Conservation (phyloP, 2,797 vertebrate species). For the Tenualosa ilisha region DNA sequence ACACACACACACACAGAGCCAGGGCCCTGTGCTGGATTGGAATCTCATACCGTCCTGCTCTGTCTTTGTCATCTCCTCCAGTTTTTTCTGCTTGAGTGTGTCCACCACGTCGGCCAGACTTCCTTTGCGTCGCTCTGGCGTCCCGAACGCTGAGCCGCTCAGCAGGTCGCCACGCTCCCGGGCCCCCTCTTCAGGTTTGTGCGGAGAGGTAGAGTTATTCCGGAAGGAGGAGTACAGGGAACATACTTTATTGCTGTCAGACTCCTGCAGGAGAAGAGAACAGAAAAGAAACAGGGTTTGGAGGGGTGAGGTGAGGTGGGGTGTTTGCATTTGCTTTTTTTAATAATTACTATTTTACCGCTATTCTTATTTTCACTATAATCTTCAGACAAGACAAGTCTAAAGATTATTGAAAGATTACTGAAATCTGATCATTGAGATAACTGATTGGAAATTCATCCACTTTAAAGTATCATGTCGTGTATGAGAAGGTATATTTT, state of each 20-base stretch:
- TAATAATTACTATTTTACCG: no score
- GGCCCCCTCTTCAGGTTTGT: conserved; percentile 97
- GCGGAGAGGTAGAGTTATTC: conserved; percentile 99
- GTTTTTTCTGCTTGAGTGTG: conserved; percentile 98
- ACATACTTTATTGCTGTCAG: conserved; percentile 99
- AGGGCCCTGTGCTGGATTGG: not conserved
- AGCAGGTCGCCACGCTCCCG: conserved; percentile 94
- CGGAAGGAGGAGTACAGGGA: conserved; percentile 99
- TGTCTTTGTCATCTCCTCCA: conserved; percentile 99
- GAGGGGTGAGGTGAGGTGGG: conserved; percentile 25
- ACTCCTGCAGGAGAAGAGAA: conserved; percentile 87
- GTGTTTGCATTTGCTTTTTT: conserved; percentile 57
- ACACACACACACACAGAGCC: conserved; percentile 37
- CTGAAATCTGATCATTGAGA: not conserved
- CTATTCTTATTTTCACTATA: no score
- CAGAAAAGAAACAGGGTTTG: conserved; percentile 35
- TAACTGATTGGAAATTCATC: not conserved
- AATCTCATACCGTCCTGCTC: conserved; percentile 92
- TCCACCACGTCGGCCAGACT: conserved; percentile 99
- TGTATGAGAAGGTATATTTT: not conserved
- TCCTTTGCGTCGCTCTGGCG: conserved; percentile 97
- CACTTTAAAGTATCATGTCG: not conserved
- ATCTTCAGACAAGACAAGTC: no score
- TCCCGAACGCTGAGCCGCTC: conserved; percentile 94
- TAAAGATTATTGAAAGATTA: no score